phyloP scores from a whole-genome alignment of 2,797 vertebrate species.

The Gobio occitaniae region DNA sequence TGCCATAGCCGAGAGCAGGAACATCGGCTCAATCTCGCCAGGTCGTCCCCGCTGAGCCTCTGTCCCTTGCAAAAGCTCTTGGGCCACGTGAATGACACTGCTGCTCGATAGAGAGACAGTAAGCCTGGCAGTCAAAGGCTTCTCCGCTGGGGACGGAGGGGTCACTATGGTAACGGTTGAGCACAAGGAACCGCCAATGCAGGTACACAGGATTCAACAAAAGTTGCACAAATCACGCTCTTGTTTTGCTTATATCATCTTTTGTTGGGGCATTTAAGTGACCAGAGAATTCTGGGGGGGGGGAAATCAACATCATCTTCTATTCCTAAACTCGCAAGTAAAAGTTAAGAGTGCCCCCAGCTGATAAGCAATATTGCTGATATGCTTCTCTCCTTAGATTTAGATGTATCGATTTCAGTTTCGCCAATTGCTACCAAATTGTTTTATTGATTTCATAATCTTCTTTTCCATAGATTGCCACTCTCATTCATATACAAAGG shows the following conservation, averaged over 20 bases:
- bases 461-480: background rate
- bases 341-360: background rate
- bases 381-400: background rate
- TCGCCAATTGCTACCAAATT: background rate
- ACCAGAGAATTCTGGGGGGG: background rate
- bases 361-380: background rate
- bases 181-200: constrained; percentile 72
- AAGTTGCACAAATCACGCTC: constrained; percentile 61
- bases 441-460: constrained; percentile 35
- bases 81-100: constrained; percentile 71
- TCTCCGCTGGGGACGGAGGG: constrained; percentile 76
- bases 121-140: constrained; percentile 76
- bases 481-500: constrained; percentile 25
- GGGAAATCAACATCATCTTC: background rate
- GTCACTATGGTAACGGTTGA: constrained; percentile 85
- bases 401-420: constrained; percentile 13
- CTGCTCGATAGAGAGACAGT: constrained; percentile 73
- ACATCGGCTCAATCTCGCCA: constrained; percentile 40
- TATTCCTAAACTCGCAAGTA: background rate
- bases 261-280: constrained; percentile 51
- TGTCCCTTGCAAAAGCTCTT: constrained; percentile 59
- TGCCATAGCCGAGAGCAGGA: constrained; percentile 70
- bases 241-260: constrained; percentile 61
- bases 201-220: constrained; percentile 79
- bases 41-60: constrained; percentile 34